Evolutionary conservation across 2,113 vertebrate species (phyloP).

Genomic region (Pygoscelis adeliae): DNA sequence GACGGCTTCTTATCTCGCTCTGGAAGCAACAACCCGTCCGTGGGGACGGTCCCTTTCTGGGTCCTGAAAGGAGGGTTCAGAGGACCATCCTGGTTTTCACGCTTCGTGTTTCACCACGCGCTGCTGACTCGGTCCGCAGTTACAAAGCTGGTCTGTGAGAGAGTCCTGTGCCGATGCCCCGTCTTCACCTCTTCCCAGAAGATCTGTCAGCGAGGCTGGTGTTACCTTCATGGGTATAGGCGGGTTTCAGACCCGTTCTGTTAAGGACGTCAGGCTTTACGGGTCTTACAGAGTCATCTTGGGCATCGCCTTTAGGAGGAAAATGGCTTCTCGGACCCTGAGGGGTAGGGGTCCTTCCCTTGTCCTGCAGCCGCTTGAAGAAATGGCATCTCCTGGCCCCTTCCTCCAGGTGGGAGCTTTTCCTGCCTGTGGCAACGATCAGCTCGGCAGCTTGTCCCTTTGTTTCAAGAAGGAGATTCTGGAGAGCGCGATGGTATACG

Average conservation of each 20-base stretch:
- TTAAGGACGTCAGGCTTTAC: rapidly evolving
- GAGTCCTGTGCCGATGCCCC: background rate
- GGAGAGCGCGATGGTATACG: rapidly evolving
- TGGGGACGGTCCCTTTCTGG: background rate
- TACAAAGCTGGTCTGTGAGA: no score
- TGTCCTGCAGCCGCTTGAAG: background rate
- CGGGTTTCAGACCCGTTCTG: background rate
- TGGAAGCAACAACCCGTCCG: rapidly evolving
- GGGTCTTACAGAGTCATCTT: background rate
- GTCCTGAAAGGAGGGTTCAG: background rate
- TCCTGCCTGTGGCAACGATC: background rate
- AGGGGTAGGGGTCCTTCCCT: background rate
- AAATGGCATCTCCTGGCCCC: background rate
- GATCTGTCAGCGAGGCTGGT: background rate
- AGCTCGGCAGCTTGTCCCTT: background rate
- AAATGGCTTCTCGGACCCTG: background rate
- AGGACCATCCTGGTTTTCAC: background rate
- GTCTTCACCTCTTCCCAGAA: background rate
- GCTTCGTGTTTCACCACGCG: rapidly evolving
- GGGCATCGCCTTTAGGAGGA: background rate
- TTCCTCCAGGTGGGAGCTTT: background rate
- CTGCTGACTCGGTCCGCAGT: background rate
- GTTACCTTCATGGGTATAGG: rapidly evolving
- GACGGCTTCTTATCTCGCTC: background rate
- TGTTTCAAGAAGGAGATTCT: background rate